Percentiles rank a stretch among this genome's conserved stretches.
phyloP scores from a whole-genome alignment of 2,888 invertebrate species.

The Tetanocera ferruginea region DNA sequence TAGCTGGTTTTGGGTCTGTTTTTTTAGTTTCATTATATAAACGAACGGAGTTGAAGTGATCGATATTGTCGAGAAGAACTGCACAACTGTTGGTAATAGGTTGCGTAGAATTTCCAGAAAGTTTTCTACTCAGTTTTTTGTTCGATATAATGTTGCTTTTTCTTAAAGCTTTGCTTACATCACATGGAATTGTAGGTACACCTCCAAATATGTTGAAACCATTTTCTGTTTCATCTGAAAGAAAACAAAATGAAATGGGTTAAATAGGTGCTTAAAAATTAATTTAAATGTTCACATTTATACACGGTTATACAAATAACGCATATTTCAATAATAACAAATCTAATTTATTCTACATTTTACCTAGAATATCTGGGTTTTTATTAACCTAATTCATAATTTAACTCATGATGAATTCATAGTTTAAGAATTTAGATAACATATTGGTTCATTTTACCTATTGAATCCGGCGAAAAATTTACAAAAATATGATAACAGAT shows the following conservation, averaged over 20 bases:
- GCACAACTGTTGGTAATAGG: constrained; percentile 56
- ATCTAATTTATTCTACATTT: too few relatives aligned
- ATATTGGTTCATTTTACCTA: too few relatives aligned
- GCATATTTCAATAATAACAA: too few relatives aligned
- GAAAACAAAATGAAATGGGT: not conserved
- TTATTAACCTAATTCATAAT: too few relatives aligned
- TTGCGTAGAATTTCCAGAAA: constrained; percentile 58
- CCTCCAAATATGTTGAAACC: constrained; percentile 67
- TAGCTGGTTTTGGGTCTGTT: not conserved
- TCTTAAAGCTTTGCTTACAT: constrained; percentile 67
- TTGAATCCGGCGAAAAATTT: too few relatives aligned
- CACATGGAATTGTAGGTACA: constrained; percentile 67
- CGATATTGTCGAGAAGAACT: constrained; percentile 55
- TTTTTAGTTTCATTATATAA: constrained; percentile 47
- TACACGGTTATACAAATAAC: too few relatives aligned
- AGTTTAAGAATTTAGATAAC: too few relatives aligned
- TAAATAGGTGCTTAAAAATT: not conserved
- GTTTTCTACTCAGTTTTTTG: constrained; percentile 50
- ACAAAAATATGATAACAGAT: too few relatives aligned
- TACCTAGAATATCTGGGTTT: too few relatives aligned
- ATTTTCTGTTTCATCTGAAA: constrained; percentile 70
- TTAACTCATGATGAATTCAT: too few relatives aligned
- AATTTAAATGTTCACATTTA: not conserved
- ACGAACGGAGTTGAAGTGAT: constrained; percentile 52
- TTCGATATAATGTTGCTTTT: constrained; percentile 48